A percentile compares a stretch with the other conserved stretches of the same genome.
These are phyloP conservation scores for Actinopyga echinites DNA, from an alignment of 53 echinoderm and acorn worm species.

Conservation along the genomic window DNA sequence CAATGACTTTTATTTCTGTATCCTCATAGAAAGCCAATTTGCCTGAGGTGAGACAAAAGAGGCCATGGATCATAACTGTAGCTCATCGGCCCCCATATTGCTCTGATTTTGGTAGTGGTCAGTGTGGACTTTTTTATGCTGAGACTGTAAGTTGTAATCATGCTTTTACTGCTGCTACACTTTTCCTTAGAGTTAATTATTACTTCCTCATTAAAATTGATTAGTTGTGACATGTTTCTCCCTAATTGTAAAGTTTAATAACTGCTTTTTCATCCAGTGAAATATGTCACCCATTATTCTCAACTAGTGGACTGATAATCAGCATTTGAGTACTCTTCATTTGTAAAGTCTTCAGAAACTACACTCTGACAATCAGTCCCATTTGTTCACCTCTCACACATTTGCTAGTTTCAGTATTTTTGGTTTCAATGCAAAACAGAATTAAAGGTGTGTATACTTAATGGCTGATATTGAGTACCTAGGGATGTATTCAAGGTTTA, in stretches of 20 bases:
- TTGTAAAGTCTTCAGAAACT: no score
- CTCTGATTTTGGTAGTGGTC: conserved; percentile 33
- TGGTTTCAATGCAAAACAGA: no score
- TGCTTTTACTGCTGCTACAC: background rate
- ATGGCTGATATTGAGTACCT: no score
- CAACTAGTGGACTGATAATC: no score
- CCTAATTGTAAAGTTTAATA: background rate
- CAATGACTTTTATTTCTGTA: background rate
- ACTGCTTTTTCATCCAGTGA: background rate
- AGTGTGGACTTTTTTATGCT: conserved; percentile 4
- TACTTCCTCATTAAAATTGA: background rate
- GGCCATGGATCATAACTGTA: conserved; percentile 86
- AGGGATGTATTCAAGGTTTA: no score
- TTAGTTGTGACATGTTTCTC: background rate
- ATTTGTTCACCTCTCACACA: no score
- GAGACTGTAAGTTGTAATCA: background rate
- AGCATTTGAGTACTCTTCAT: no score
- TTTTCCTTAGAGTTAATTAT: background rate
- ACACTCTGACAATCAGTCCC: no score
- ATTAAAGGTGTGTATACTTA: background rate
- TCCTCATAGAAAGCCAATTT: conserved; percentile 66
- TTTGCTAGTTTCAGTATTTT: no score
- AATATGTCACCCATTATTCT: background rate
- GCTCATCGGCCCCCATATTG: conserved; percentile 87
- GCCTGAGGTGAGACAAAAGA: conserved; percentile 60